Percentiles rank a stretch among this genome's conserved stretches.
Conservation (phyloP, 2,113 vertebrate species). For the Colistium nudipinnis region DNA sequence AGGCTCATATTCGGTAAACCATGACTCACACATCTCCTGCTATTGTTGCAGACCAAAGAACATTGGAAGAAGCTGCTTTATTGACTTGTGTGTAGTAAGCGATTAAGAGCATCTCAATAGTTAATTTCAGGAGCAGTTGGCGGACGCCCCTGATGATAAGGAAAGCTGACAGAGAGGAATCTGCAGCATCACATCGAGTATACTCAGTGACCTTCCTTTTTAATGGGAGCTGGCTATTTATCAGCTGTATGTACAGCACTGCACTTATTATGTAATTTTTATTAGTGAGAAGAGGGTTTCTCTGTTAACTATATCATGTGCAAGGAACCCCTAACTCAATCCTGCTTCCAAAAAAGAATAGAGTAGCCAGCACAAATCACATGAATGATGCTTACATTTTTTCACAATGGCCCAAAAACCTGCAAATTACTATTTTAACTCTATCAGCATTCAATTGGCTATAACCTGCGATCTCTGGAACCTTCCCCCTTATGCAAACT, state of each 20-base stretch:
- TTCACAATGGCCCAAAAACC: background rate
- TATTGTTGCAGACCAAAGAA: constrained; percentile 53
- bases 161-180: constrained; percentile 44
- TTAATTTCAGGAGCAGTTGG: constrained; percentile 31
- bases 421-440: constrained; percentile 22
- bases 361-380: background rate
- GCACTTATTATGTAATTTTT: background rate
- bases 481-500: constrained; percentile 25
- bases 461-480: constrained; percentile 44
- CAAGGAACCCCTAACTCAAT: background rate
- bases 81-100: constrained; percentile 18
- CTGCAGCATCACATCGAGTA: constrained; percentile 40
- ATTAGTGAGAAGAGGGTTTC: background rate
- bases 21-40: constrained; percentile 42
- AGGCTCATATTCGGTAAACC: constrained; percentile 52
- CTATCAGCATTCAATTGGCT: constrained; percentile 42
- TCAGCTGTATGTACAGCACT: background rate
- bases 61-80: constrained; percentile 2
- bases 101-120: background rate
- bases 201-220: constrained; percentile 41
- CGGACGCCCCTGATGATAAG: constrained; percentile 18
- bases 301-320: background rate
- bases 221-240: constrained; percentile 2
- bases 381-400: background rate
- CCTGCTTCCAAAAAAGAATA: background rate